These are phyloP conservation scores for Lipotes vexillifer DNA, from an alignment of 2,113 vertebrate genomes.

Conservation along the genomic window DNA sequence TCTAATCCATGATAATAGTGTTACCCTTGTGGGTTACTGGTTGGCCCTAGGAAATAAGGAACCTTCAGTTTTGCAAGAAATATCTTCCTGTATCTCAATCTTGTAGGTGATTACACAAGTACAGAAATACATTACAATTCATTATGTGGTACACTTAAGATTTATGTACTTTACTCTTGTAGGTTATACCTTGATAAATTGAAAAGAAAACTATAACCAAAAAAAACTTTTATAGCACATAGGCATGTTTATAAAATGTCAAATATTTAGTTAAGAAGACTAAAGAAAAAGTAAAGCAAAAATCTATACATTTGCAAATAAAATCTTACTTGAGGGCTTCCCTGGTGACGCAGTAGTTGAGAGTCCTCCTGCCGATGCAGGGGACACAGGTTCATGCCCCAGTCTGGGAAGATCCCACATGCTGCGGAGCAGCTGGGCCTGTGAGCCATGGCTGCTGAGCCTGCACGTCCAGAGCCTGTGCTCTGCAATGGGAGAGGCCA, in stretches of 20 bases:
- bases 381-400: too few relatives aligned
- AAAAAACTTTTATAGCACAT: neutral
- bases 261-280: neutral
- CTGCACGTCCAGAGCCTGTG: too few relatives aligned
- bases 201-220: neutral
- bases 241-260: neutral
- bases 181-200: neutral
- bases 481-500: too few relatives aligned
- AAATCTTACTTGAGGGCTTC: neutral
- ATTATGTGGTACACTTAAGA: neutral
- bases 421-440: too few relatives aligned
- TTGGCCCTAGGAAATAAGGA: neutral
- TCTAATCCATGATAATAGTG: neutral
- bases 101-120: neutral
- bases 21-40: neutral
- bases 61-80: neutral
- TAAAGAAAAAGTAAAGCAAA: neutral
- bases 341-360: too few relatives aligned
- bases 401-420: too few relatives aligned
- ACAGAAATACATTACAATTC: neutral
- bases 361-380: too few relatives aligned
- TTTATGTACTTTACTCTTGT: neutral
- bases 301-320: neutral
- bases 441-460: too few relatives aligned
- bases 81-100: neutral